Percentiles rank a stretch among this genome's conserved stretches.
Conservation (phyloP, 92 coral and sea anemone species). For the Pocillopora grandis region DNA sequence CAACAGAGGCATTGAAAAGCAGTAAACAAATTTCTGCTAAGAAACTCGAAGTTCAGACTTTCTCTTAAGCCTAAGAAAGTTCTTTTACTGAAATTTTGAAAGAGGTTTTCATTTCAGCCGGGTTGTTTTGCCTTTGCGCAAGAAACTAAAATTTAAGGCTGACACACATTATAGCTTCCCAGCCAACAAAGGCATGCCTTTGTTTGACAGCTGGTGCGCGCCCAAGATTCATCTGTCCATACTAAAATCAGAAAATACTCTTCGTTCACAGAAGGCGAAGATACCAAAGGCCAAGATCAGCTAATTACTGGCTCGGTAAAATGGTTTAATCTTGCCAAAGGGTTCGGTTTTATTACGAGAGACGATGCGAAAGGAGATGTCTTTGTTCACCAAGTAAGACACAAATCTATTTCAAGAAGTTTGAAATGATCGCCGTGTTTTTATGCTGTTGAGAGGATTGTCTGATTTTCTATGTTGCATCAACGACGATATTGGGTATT, state of each 20-base stretch:
- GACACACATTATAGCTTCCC: not conserved
- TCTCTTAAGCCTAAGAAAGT: too few relatives aligned
- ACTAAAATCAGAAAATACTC: not conserved
- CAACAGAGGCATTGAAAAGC: not conserved
- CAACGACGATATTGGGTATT: not conserved
- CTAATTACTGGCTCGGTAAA: slow-evolving; percentile 80
- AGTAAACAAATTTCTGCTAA: too few relatives aligned
- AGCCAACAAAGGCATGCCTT: not conserved
- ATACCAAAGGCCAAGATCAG: not conserved
- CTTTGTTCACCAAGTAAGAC: slow-evolving; percentile 91
- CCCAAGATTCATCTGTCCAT: not conserved
- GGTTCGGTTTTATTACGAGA: slow-evolving; percentile 87
- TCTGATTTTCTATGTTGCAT: not conserved
- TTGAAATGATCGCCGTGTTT: not conserved
- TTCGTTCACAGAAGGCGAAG: slow-evolving; percentile 19
- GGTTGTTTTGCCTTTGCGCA: not conserved
- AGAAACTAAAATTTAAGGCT: not conserved
- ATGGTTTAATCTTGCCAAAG: slow-evolving; percentile 94
- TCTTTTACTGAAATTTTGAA: not conserved
- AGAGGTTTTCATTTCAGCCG: not conserved
- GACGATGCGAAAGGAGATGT: slow-evolving; percentile 85
- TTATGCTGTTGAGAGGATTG: not conserved
- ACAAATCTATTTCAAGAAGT: too few relatives aligned
- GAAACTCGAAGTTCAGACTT: too few relatives aligned
- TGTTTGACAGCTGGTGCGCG: not conserved